Conservation (phyloP, 2,797 vertebrate species). For the Argentina silus region DNA sequence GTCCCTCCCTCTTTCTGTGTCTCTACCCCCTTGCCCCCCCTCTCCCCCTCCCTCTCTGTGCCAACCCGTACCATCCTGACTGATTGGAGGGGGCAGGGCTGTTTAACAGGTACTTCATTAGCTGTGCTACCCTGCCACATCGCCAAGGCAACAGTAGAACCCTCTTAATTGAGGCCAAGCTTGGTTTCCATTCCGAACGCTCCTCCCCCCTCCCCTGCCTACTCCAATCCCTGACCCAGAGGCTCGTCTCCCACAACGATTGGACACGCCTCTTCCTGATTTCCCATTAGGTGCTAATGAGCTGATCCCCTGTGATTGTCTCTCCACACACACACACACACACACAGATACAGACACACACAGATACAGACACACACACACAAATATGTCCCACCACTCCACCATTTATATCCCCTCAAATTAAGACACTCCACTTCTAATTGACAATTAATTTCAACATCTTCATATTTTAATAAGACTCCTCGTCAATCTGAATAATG, state of each 20-base stretch:
- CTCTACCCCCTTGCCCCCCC: conserved; percentile 27
- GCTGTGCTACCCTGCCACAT: conserved; percentile 70
- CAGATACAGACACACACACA: conserved; percentile 45
- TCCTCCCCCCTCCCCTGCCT: conserved; percentile 67
- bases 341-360: conserved; percentile 28
- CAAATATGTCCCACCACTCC: conserved; percentile 59
- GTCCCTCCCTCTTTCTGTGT: conserved; percentile 44
- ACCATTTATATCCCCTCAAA: conserved; percentile 82
- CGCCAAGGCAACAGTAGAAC: conserved; percentile 76
- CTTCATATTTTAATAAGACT: conserved; percentile 88
- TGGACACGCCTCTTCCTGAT: conserved; percentile 76
- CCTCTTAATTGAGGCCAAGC: conserved; percentile 81
- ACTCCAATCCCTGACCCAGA: conserved; percentile 73
- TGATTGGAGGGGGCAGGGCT: conserved; percentile 74
- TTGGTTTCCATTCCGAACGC: conserved; percentile 73
- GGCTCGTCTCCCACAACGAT: conserved; percentile 68
- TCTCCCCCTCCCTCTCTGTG: conserved; percentile 29
- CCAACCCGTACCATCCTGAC: conserved; percentile 71
- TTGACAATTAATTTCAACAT: conserved; percentile 90
- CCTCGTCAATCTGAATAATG: conserved; percentile 84
- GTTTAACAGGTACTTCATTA: conserved; percentile 83
- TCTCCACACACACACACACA: conserved; percentile 36
- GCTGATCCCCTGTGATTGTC: conserved; percentile 64
- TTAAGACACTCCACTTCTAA: conserved; percentile 86
- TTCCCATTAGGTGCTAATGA: conserved; percentile 80